Conservation (phyloP, 2,113 vertebrate species). For the Arvicanthis niloticus region DNA sequence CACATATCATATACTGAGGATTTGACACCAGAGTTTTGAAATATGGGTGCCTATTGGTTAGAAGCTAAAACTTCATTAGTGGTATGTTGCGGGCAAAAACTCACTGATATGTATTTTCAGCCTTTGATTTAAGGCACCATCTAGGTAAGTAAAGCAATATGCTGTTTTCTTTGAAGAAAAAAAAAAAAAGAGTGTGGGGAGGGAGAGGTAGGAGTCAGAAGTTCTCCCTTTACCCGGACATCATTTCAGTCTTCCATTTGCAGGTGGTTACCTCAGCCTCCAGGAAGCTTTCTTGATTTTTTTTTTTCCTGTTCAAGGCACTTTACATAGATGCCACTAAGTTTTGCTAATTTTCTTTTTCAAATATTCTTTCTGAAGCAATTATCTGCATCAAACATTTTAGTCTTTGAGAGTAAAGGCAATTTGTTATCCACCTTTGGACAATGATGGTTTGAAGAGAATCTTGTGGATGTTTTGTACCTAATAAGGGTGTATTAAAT, state of each 20-base stretch:
- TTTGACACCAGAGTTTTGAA: not conserved
- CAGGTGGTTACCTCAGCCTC: not conserved
- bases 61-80: not conserved
- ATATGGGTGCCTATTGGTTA: not conserved
- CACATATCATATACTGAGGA: not conserved
- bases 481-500: not conserved
- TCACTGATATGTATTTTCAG: too few relatives aligned
- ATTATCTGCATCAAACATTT: not conserved
- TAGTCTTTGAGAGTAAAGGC: not conserved
- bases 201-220: not conserved
- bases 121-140: not conserved
- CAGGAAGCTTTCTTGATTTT: not conserved
- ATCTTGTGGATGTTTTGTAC: not conserved
- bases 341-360: not conserved
- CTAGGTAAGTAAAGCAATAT: not conserved
- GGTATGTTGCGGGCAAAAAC: not conserved
- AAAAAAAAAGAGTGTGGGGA: too few relatives aligned
- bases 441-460: not conserved
- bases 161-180: not conserved
- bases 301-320: not conserved
- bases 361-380: not conserved
- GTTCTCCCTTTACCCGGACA: not conserved
- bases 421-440: not conserved
- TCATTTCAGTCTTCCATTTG: not conserved
- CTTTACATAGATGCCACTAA: not conserved